Base-by-base conservation (phyloP, 2,113 vertebrate genomes). In the Electrona antarctica region DNA sequence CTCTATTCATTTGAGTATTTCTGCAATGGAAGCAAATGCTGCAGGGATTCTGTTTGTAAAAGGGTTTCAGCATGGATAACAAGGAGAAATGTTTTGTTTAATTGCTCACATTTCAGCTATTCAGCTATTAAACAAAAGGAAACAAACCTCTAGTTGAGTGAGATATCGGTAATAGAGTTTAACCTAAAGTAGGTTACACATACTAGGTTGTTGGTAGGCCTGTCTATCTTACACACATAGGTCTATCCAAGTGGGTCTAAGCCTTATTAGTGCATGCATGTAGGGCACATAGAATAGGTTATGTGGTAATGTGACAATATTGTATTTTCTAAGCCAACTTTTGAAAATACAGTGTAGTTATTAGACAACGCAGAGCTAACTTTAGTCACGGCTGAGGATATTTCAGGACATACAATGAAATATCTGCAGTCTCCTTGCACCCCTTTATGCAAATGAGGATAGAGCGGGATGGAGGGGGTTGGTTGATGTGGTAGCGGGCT, bases 391-490 rank as follows among this genome's bases (percentile, higher is more conserved):
- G 9, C 11, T 73, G 29, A 7, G 28, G 21, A 59, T 64, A 61
- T 60, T 66, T 57, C 13, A n/a, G 41, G 52, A 71, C 28, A 72
- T 33, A 51, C 59, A 85, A 67, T 11, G 54, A 41, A 74, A 64
- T 63, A 74, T 81, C 84, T 88, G 84, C 84, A 88, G 80, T 83
- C 71, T 74, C 77, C 78, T 72, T 85, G 84, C 78, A 81, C 64
- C 78, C 67, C 79, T 88, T 85, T 76, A 83, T 85, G 82, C 73
- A 76, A 81, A 85, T 85, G 60, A 81, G 4, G 71, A 76, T 69
- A 72, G 11, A 54, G 51, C 51, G 13, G 76, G 64, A 72, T 51
- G 69, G 57, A 71, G 71, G 62, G 50, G 60, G 28, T 56, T 47
- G 54, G 59, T 41, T 13, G 46, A 3, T 33, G 47, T 29, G 45